Percentiles rank a stretch among this genome's conserved stretches.
Evolutionary conservation across 2,888 invertebrate species (phyloP).

Genomic region (Phasia obesa): DNA sequence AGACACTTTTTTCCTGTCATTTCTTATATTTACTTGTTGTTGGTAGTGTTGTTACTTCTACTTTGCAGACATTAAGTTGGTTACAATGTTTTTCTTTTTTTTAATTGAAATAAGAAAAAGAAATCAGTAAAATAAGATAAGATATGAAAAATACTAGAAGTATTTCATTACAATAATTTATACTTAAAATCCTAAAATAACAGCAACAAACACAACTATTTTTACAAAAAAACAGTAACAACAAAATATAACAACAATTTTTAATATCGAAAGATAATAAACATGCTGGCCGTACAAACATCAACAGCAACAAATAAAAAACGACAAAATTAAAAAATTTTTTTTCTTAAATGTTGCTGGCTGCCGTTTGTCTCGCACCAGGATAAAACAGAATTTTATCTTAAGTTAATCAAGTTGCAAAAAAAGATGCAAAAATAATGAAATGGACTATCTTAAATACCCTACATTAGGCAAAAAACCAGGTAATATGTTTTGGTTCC

Average conservation of each 20-base stretch:
- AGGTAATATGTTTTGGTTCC: no score
- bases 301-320: not conserved
- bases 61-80: conserved; percentile 57
- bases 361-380: conserved; percentile 56
- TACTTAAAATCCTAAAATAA: conserved; percentile 60
- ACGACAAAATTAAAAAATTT: conserved; percentile 42
- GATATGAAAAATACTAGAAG: conserved; percentile 63
- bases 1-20: conserved; percentile 27
- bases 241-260: conserved; percentile 57
- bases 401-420: conserved; percentile 59
- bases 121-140: conserved; percentile 63
- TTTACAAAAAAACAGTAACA: conserved; percentile 24
- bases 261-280: conserved; percentile 68
- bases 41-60: conserved; percentile 2
- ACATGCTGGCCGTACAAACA: conserved; percentile 46
- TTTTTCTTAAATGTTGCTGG: conserved; percentile 61
- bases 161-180: conserved; percentile 66
- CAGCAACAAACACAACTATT: conserved; percentile 49
- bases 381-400: conserved; percentile 59
- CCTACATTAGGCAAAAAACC: conserved; percentile 36
- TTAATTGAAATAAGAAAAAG: conserved; percentile 50
- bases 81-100: conserved; percentile 14
- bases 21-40: not conserved
- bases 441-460: conserved; percentile 46
- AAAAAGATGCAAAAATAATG: conserved; percentile 9